Evolutionary conservation across 2,888 invertebrate species (phyloP).

Genomic region (Baccha elongata): DNA sequence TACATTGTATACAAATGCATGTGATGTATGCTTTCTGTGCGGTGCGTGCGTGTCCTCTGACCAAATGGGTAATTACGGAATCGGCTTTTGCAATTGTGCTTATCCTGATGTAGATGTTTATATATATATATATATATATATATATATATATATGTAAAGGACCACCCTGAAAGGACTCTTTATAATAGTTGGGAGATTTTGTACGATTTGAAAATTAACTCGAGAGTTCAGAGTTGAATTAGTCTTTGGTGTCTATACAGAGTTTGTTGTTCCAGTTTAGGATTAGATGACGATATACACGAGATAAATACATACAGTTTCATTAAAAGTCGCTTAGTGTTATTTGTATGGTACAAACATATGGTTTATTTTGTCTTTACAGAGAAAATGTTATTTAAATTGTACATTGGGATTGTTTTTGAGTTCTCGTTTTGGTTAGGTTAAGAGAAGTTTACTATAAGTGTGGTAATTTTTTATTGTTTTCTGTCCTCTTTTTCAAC

Average conservation of each 20-base stretch:
- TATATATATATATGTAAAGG: not conserved
- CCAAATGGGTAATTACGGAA: constrained; percentile 69
- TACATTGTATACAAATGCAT: constrained; percentile 46
- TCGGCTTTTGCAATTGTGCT: constrained; percentile 66
- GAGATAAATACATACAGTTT: constrained; percentile 13
- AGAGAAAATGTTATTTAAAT: no score
- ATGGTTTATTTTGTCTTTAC: constrained; percentile 3
- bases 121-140: not conserved
- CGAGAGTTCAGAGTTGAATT: constrained; percentile 51
- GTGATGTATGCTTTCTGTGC: not conserved
- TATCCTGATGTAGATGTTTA: constrained; percentile 47
- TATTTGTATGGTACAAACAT: not conserved
- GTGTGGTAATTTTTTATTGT: no score
- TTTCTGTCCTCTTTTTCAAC: no score
- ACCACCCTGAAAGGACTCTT: constrained; percentile 31
- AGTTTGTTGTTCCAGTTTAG: constrained; percentile 24
- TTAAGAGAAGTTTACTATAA: no score
- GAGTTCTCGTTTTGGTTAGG: no score
- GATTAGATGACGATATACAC: constrained; percentile 17
- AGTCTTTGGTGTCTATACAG: constrained; percentile 30
- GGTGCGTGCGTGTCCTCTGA: constrained; percentile 52
- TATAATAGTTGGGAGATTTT: constrained; percentile 31
- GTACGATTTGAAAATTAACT: constrained; percentile 61
- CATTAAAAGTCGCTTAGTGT: constrained; percentile 62
- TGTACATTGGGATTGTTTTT: no score